Percentiles rank a stretch among this genome's conserved stretches.
These are phyloP conservation scores for Apostichopus californicus DNA, from an alignment of 35 echinoderm and acorn worm species.

Conservation along the genomic window DNA sequence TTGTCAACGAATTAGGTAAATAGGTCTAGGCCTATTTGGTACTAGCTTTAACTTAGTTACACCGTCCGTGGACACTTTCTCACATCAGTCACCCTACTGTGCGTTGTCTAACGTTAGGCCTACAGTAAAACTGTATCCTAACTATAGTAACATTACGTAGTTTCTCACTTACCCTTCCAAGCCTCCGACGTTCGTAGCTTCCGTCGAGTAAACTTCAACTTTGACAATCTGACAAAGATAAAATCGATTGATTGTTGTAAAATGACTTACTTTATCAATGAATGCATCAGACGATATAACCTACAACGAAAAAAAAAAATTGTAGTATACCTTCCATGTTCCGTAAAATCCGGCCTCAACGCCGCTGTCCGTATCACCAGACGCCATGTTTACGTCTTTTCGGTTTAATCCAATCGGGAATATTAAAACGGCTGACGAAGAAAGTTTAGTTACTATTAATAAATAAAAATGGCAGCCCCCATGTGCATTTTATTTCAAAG, in stretches of 20 bases:
- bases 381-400: constrained; percentile 42
- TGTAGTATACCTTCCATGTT: constrained; percentile 21
- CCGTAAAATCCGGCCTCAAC: constrained; percentile 43
- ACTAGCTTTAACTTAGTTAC: too few species aligned
- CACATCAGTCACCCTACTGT: too few species aligned
- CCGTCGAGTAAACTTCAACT: constrained; percentile 53
- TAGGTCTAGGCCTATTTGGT: too few species aligned
- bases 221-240: constrained; percentile 44
- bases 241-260: not conserved
- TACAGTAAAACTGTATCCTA: not conserved
- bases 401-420: not conserved
- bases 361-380: not conserved
- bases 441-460: not conserved
- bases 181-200: constrained; percentile 43
- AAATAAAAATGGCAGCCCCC: constrained; percentile 49
- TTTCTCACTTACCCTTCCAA: constrained; percentile 62
- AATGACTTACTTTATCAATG: not conserved
- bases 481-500: not conserved
- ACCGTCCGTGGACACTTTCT: too few species aligned
- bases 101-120: too few species aligned
- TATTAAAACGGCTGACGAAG: constrained; percentile 23
- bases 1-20: too few species aligned
- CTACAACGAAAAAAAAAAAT: not conserved
- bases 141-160: not conserved
- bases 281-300: too few species aligned